Base-by-base conservation (phyloP, 2,113 vertebrate genomes). In the Polyodon spathula region DNA sequence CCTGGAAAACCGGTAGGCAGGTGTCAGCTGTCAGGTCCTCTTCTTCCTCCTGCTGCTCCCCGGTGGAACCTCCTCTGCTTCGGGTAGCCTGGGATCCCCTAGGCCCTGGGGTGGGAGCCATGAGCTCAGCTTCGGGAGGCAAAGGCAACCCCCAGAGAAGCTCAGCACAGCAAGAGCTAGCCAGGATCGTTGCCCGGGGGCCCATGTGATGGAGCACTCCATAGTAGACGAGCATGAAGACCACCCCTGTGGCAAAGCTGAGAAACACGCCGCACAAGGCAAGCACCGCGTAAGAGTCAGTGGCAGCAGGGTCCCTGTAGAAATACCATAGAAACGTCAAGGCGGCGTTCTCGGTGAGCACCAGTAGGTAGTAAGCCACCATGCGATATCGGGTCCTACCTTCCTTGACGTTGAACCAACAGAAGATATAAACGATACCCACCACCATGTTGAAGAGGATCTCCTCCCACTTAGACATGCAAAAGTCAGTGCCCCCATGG, bases 381-480 rank as follows among this genome's bases (percentile, higher is more conserved):
- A 99, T 99, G 72, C 95, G 82, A 76, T 89, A 91, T 76, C 95
- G 92, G 66, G 96, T 97, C 81, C 89, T 88, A 67, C 96, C 95
- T 87, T 97, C 96, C 81, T 99, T 95, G 80, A 99, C 96, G 73
- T 98, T 99, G 78, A 99, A 98, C 96, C 96, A 99, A 88, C 96
- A 99, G 88, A 99, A 99, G 86, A 99, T 96, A 89, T 99, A 99
- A 82, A 99, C 95, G 15, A 99, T 97, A 78, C 96, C 96, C 71
- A 99, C 95, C 88, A 98, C 95, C 95, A 99, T 97, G 84, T 99
- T 99, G 87, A 99, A 99, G 70, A 99, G 94, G 85, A 98, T 93
- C 89, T 99, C 96, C 83, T 99, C 96, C 96, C 96, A 99, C 83
- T 97, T 97, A 82, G 96, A 99, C 95, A 98, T 99, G 84, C 96